Evolutionary conservation across 2,113 vertebrate species (phyloP), one percentile per base, ranked within the genome.

Genomic region (Otolemur garnettii): DNA sequence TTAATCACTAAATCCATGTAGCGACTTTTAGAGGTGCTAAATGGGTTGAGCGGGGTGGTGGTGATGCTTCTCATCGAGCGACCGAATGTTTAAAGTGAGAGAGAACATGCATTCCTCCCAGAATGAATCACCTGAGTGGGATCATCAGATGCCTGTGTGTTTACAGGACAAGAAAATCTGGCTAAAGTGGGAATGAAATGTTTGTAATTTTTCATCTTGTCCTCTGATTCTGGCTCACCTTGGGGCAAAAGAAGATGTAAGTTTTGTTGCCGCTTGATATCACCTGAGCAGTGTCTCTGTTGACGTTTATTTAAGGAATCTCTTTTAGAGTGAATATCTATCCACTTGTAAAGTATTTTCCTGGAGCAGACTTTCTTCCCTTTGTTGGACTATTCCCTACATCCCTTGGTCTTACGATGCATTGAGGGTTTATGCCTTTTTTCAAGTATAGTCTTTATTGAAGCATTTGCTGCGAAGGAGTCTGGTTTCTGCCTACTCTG

Each of bases 1-100:
- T 97, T 98, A 96, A 97, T 97, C 92, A 95, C 95, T 94, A 97
- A 94, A 97, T 94, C 96, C 87, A 93, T 85, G 81, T 78, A 97
- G 96, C 92, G 92, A 97, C 96, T 97, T 96, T 96, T 72, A 72
- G 81, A 94, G 90, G 90, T 85, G 57, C 50, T 97, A 96, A 97
- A 94, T 55, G 81, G 91, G n/a, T 93, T 77, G 80, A 97, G 74
- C 57, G 19, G 64, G 38, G 45, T 8, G 7, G 83, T 11, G 6
- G 33, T 66, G 57, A 96, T 80, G 81, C 80, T 69, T 90, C 87
- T 94, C 77, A 95, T 18, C 50, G 38, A 97, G 62, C 5, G 21
- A 79, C 74, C 57, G 92, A 94, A 72, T 82, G 83, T 83, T 82
- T 96, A 89, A 96, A 84, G 57, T 22, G 10, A 66, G 24, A 85